Conservation (phyloP, 2,888 invertebrate species). For the Dryocosmus kuriphilus region DNA sequence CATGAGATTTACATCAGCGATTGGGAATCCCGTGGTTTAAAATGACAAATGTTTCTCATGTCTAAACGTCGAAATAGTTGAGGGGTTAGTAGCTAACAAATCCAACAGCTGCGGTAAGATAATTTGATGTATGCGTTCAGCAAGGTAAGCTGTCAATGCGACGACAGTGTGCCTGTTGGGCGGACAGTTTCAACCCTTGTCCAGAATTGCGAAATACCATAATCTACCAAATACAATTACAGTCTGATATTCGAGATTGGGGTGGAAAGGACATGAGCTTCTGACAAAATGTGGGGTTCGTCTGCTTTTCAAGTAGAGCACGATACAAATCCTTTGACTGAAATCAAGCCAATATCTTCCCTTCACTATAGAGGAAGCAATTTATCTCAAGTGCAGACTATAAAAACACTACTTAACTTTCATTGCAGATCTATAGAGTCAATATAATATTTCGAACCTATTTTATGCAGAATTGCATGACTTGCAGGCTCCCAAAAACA, state of each 20-base stretch:
- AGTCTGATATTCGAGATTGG: not conserved
- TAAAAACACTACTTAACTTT: not conserved
- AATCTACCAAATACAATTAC: constrained; percentile 4
- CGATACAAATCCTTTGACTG: not conserved
- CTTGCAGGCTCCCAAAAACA: no score
- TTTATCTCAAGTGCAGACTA: not conserved
- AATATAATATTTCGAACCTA: not conserved
- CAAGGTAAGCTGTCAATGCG: constrained; percentile 64
- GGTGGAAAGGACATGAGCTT: not conserved
- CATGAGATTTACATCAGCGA: not conserved
- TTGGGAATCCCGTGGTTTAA: not conserved
- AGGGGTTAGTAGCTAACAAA: constrained; percentile 56
- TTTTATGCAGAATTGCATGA: no score
- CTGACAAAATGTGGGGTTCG: not conserved
- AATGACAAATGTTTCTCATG: not conserved
- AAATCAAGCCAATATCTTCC: not conserved
- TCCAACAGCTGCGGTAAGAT: constrained; percentile 56
- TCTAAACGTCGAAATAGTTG: not conserved
- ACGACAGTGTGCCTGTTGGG: constrained; percentile 42
- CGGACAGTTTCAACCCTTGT: not conserved
- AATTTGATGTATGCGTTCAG: constrained; percentile 59
- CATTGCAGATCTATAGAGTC: not conserved
- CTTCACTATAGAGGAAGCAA: not conserved
- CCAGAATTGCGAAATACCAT: not conserved
- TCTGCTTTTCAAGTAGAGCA: not conserved